Conservation (phyloP, 1,140 invertebrate species). For the Sminthurides bifidus region DNA sequence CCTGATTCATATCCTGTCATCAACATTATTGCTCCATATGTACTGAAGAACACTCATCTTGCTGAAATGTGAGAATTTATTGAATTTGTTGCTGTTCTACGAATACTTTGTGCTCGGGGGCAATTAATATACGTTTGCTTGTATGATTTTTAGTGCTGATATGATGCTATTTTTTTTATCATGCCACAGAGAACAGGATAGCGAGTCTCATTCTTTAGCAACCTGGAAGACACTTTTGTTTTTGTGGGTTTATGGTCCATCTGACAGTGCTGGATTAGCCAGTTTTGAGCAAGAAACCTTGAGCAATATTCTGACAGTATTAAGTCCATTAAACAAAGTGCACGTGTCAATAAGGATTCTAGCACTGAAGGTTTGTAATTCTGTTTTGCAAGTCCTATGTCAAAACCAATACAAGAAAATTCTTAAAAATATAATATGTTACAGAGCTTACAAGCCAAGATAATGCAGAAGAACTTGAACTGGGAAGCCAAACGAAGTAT, state of each 20-base stretch:
- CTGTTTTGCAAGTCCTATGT: neutral
- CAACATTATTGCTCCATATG: constrained; percentile 17
- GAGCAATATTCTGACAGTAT: constrained; percentile 23
- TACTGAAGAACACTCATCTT: constrained; percentile 23
- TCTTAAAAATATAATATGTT: neutral
- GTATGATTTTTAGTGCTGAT: too few relatives aligned
- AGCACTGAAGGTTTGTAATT: constrained; percentile 20
- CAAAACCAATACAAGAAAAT: neutral
- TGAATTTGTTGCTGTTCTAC: too few relatives aligned
- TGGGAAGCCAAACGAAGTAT: constrained; percentile 21
- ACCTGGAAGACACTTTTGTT: constrained; percentile 26
- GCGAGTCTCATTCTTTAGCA: constrained; percentile 13
- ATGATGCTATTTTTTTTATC: neutral
- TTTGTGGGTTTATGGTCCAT: constrained; percentile 26
- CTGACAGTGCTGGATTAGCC: constrained; percentile 5
- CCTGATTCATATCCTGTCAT: too few relatives aligned
- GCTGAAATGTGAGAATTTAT: constrained; percentile 19
- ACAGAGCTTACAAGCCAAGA: constrained; percentile 14
- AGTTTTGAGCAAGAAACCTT: constrained; percentile 27
- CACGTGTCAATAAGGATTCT: constrained; percentile 24
- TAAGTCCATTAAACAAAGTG: constrained; percentile 30
- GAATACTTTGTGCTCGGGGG: too few relatives aligned
- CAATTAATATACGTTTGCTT: too few relatives aligned
- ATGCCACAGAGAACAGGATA: constrained; percentile 12
- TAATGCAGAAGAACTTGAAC: constrained; percentile 3